A percentile compares a stretch with the other conserved stretches of the same genome.
These are phyloP conservation scores for Podargus strigoides DNA, from an alignment of 2,797 vertebrate genomes.

Conservation along the genomic window DNA sequence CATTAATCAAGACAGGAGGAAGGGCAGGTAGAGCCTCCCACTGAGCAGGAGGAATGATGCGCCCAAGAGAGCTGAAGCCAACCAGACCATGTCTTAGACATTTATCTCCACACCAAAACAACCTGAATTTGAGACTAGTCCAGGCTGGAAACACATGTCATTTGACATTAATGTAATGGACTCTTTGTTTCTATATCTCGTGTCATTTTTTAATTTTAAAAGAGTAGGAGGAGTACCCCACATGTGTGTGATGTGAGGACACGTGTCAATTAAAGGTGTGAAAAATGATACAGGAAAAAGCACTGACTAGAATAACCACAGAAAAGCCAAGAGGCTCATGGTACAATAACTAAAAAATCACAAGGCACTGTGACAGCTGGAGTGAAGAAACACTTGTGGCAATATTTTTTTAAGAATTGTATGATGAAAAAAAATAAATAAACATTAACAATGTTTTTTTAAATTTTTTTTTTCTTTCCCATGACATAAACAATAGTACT, in stretches of 20 bases:
- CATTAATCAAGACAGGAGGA: not conserved
- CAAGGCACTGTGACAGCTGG: not conserved
- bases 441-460: not conserved
- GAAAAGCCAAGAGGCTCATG: not conserved
- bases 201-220: not conserved
- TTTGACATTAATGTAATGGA: not conserved
- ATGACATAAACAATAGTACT: slow-evolving; percentile 38
- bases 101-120: not conserved
- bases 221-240: not conserved
- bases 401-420: not conserved
- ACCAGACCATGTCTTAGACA: not conserved
- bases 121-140: not conserved
- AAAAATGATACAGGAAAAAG: not conserved
- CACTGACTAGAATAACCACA: not conserved
- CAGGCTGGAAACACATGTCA: not conserved
- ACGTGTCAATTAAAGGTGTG: not conserved
- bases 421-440: slow-evolving; percentile 32
- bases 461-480: slow-evolving; percentile 5
- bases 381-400: not conserved
- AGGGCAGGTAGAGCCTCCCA: not conserved
- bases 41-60: not conserved
- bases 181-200: not conserved
- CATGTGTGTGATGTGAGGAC: not conserved
- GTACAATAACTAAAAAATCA: not conserved
- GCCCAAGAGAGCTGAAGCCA: not conserved